Conservation (phyloP, 2,888 invertebrate genomes). For the Dicranocentrus wangi region DNA sequence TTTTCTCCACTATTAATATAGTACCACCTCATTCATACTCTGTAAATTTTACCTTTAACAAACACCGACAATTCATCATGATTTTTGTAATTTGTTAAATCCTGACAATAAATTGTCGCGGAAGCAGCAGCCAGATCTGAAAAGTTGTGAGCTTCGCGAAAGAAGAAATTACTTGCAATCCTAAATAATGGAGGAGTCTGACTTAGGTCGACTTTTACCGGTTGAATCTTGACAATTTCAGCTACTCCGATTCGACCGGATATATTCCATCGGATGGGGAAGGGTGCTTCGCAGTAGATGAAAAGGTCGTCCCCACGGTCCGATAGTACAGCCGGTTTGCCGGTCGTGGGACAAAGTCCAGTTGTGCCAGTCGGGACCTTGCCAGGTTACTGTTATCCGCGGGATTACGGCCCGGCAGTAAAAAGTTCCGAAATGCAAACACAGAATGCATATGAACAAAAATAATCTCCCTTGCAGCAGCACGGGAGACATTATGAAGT, state of each 20-base stretch:
- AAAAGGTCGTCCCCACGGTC: neutral
- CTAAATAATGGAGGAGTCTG: neutral
- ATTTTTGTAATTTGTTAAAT: neutral
- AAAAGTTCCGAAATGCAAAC: no score
- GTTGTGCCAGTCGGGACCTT: no score
- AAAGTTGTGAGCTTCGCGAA: slow-evolving; percentile 14
- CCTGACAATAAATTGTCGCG: slow-evolving; percentile 7
- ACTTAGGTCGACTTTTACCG: slow-evolving; percentile 12
- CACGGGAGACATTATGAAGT: no score
- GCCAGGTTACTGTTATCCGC: no score
- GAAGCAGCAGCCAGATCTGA: neutral
- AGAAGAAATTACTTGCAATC: slow-evolving; percentile 25
- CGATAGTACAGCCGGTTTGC: no score
- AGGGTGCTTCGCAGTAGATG: slow-evolving; percentile 3
- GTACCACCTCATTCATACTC: no score
- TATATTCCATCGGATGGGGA: slow-evolving; percentile 29
- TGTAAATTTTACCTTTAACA: slow-evolving; percentile 41
- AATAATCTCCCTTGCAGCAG: no score
- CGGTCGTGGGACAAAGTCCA: no score
- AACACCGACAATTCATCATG: slow-evolving; percentile 13
- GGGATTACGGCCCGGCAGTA: no score
- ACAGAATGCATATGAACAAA: no score
- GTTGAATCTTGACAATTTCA: slow-evolving; percentile 47
- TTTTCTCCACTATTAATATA: neutral
- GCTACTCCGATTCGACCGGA: slow-evolving; percentile 23